These are phyloP conservation scores for Helostoma temminkii DNA, from an alignment of 2,797 vertebrate genomes.

Conservation along the genomic window DNA sequence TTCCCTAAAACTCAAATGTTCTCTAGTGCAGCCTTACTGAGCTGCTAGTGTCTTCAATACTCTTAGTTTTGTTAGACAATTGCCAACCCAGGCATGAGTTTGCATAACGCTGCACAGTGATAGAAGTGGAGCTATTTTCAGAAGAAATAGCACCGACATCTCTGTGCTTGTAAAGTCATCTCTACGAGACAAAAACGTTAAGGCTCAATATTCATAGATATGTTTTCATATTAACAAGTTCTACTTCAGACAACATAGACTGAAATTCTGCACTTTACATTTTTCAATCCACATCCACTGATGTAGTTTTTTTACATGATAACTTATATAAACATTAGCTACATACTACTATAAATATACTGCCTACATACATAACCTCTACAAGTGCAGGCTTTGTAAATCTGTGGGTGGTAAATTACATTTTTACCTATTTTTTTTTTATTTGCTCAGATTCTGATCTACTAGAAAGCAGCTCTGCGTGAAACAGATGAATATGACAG, in stretches of 20 bases:
- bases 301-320: constrained; percentile 15
- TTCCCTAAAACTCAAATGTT: too few species aligned
- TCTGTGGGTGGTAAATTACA: constrained; percentile 28
- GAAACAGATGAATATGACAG: constrained; percentile 9
- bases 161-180: not conserved
- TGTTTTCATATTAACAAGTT: not conserved
- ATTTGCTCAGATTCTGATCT: constrained; percentile 16
- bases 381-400: constrained; percentile 8
- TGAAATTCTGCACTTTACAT: not conserved
- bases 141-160: not conserved
- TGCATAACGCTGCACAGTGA: not conserved
- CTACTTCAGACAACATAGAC: not conserved
- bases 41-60: too few species aligned
- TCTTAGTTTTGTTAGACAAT: not conserved
- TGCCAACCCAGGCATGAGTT: not conserved
- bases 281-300: not conserved
- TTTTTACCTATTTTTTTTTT: constrained; percentile 11
- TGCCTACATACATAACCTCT: constrained; percentile 12
- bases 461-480: not conserved
- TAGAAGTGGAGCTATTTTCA: not conserved
- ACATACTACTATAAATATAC: constrained; percentile 29
- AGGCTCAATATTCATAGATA: not conserved
- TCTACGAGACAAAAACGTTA: not conserved
- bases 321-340: constrained; percentile 39
- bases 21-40: too few species aligned